A percentile compares a stretch with the other conserved stretches of the same genome.
Evolutionary conservation across 2,113 vertebrate species (phyloP).

Genomic region (Hippopotamus amphibius): DNA sequence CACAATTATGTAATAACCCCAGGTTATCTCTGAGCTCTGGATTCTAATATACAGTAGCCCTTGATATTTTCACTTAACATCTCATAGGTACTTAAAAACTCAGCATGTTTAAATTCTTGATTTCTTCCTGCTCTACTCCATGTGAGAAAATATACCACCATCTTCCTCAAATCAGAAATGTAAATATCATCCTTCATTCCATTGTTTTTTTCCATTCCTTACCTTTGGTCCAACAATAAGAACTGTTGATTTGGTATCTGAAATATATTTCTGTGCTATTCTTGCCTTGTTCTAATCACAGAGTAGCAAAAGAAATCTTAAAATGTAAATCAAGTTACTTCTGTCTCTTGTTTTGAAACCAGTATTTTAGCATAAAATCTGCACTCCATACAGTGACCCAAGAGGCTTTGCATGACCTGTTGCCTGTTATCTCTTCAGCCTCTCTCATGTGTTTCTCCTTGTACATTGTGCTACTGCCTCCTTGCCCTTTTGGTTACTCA

Average conservation of each 20-base stretch:
- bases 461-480: not conserved
- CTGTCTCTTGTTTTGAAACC: not conserved
- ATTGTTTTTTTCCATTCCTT: not conserved
- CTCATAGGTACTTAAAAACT: not conserved
- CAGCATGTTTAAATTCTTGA: not conserved
- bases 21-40: slow-evolving; percentile 14
- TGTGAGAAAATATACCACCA: not conserved
- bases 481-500: not conserved
- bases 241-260: not conserved
- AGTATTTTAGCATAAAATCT: slow-evolving; percentile 9
- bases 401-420: not conserved
- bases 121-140: not conserved
- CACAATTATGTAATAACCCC: not conserved
- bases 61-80: not conserved
- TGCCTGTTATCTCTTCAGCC: not conserved
- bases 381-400: not conserved
- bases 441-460: not conserved
- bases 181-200: not conserved
- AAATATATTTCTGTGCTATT: not conserved
- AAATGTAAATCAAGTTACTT: not conserved
- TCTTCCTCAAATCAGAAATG: slow-evolving; percentile 1
- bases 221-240: not conserved
- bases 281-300: not conserved
- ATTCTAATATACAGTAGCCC: not conserved
- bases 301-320: not conserved